Evolutionary conservation across 2,797 vertebrate species (phyloP).

Genomic region (Sciaenops ocellatus): DNA sequence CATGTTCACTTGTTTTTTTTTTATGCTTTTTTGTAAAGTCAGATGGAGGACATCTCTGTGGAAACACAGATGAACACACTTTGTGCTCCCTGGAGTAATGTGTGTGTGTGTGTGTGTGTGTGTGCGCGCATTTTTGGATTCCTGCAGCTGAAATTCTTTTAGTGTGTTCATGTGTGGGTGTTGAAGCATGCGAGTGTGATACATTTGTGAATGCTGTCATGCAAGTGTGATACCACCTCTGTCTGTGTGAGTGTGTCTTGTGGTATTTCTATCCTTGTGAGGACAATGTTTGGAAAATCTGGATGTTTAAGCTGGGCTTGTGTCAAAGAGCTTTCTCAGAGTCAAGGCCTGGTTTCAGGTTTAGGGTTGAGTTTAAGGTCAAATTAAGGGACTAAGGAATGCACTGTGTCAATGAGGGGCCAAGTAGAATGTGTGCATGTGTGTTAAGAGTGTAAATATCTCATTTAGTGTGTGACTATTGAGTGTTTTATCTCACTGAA

Average conservation of each 20-base stretch:
- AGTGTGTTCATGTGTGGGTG: slow-evolving; percentile 44
- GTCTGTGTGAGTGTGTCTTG: slow-evolving; percentile 17
- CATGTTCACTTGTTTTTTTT: slow-evolving; percentile 53
- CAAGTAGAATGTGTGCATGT: neutral
- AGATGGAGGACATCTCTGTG: slow-evolving; percentile 51
- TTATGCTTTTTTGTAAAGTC: slow-evolving; percentile 58
- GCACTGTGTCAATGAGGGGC: neutral
- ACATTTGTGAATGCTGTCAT: slow-evolving; percentile 59
- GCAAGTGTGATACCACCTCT: slow-evolving; percentile 64
- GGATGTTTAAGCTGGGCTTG: neutral
- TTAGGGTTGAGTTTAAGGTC: neutral
- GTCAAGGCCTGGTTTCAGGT: neutral
- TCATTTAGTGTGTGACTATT: neutral
- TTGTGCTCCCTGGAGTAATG: slow-evolving; percentile 39
- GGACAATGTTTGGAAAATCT: slow-evolving; percentile 13
- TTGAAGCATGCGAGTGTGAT: slow-evolving; percentile 57
- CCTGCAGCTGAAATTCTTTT: slow-evolving; percentile 40
- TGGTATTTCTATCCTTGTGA: slow-evolving; percentile 14
- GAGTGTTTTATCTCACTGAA: neutral
- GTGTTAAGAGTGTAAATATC: neutral
- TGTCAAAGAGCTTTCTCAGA: neutral
- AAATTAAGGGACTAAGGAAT: neutral
- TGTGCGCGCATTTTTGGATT: slow-evolving; percentile 29
- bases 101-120: slow-evolving; percentile 31
- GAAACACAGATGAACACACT: slow-evolving; percentile 52